A percentile compares a stretch with the other conserved stretches of the same genome.
phyloP scores from a whole-genome alignment of 2,797 vertebrate genomes.

The Pachyuromys duprasi region DNA sequence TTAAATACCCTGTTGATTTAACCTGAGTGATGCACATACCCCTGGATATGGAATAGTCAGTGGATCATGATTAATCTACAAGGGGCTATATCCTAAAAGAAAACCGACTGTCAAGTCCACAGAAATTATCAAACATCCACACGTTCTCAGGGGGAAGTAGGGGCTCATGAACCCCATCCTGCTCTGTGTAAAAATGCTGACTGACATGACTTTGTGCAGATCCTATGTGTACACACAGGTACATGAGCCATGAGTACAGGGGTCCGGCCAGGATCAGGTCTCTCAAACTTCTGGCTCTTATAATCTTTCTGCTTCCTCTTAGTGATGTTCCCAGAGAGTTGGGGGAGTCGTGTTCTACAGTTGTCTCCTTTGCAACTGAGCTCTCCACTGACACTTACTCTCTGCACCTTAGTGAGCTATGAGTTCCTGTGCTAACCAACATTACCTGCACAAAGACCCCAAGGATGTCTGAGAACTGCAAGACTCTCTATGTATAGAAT shows the following conservation, averaged over 20 bases:
- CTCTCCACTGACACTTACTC: neutral
- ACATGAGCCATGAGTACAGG: neutral
- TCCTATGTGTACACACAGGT: neutral
- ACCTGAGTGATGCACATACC: neutral
- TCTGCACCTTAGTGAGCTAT: neutral
- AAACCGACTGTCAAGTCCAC: neutral
- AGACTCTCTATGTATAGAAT: no score
- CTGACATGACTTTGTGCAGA: neutral
- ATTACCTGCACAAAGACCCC: neutral
- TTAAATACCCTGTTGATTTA: neutral
- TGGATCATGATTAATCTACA: neutral
- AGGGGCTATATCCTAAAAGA: neutral
- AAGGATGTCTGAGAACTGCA: neutral
- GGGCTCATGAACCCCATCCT: neutral
- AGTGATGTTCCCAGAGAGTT: neutral
- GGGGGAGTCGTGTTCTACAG: neutral
- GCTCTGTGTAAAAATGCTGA: neutral
- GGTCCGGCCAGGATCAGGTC: neutral
- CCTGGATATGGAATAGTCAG: neutral
- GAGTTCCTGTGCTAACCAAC: neutral
- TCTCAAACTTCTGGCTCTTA: neutral
- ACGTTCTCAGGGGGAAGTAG: neutral
- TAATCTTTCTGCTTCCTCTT: neutral
- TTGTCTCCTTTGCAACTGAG: neutral
- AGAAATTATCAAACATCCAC: neutral